phyloP scores from a whole-genome alignment of 2,888 invertebrate genomes.

The Alsophila aescularia region DNA sequence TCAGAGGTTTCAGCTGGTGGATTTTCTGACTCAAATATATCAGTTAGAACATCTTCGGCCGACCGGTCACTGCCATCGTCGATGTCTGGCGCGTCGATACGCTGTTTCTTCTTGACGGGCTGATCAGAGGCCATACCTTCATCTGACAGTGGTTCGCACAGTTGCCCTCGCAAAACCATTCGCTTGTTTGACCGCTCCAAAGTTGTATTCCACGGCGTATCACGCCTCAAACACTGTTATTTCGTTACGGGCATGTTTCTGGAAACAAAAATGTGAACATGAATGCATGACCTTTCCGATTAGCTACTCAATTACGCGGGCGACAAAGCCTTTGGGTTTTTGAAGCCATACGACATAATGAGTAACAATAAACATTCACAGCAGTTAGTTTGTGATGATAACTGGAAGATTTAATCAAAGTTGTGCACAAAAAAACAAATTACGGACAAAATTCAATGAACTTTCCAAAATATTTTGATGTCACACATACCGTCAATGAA shows the following conservation, averaged over 20 bases:
- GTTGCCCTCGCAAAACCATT: constrained; percentile 87
- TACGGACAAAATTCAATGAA: constrained; percentile 59
- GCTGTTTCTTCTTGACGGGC: constrained; percentile 93
- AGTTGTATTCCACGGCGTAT: constrained; percentile 31
- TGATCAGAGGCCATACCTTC: constrained; percentile 90
- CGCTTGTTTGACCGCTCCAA: constrained; percentile 34
- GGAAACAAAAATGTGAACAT: constrained; percentile 73
- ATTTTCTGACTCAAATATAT: constrained; percentile 72
- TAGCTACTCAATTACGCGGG: constrained; percentile 84
- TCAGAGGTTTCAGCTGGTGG: constrained; percentile 72
- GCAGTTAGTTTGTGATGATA: constrained; percentile 28
- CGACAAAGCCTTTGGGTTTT: constrained; percentile 73
- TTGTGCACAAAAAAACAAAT: constrained; percentile 37
- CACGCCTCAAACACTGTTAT: constrained; percentile 43
- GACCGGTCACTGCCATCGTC: constrained; percentile 83
- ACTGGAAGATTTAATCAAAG: constrained; percentile 37
- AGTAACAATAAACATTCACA: constrained; percentile 19
- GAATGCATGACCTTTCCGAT: constrained; percentile 82
- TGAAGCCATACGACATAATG: constrained; percentile 33
- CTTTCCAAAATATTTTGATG: constrained; percentile 86
- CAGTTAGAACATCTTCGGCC: constrained; percentile 76
- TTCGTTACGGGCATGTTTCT: constrained; percentile 57
- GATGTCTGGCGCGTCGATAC: constrained; percentile 87
- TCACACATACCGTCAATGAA: constrained; percentile 81
- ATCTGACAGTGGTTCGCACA: constrained; percentile 80